These are phyloP conservation scores for Pollimyrus isidori DNA, from an alignment of 2,113 vertebrate genomes.

Conservation along the genomic window DNA sequence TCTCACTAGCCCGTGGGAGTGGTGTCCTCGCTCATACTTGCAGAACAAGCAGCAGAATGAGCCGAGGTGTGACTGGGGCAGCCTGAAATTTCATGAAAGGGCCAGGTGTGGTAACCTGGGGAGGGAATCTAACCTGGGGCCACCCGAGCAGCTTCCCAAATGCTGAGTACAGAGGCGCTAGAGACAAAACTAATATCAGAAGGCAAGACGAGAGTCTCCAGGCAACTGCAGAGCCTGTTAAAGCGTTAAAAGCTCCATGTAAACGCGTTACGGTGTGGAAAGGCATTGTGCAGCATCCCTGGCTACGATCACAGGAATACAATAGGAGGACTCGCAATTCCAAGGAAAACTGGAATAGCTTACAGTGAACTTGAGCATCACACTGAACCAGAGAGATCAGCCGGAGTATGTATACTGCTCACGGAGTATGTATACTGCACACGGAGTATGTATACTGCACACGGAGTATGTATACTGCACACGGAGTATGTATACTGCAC, in stretches of 20 bases:
- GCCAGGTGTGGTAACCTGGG: neutral
- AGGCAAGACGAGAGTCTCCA: neutral
- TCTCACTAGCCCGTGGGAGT: neutral
- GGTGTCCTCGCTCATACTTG: neutral
- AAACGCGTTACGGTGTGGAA: neutral
- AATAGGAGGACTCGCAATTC: neutral
- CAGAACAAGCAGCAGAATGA: neutral
- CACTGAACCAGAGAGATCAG: neutral
- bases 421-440: neutral
- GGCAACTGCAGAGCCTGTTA: neutral
- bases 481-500: neutral
- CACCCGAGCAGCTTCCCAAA: too few species aligned
- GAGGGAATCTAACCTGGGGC: too few species aligned
- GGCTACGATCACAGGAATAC: neutral
- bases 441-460: neutral
- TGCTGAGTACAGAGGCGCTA: neutral
- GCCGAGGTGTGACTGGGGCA: neutral
- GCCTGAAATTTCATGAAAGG: neutral
- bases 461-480: too few species aligned
- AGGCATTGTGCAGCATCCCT: neutral
- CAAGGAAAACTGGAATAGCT: neutral
- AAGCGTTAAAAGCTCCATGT: neutral
- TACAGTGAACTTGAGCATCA: neutral
- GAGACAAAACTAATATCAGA: neutral
- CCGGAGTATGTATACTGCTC: neutral